phyloP scores from a whole-genome alignment of 2,113 vertebrate genomes.

The Xiphophorus maculatus region DNA sequence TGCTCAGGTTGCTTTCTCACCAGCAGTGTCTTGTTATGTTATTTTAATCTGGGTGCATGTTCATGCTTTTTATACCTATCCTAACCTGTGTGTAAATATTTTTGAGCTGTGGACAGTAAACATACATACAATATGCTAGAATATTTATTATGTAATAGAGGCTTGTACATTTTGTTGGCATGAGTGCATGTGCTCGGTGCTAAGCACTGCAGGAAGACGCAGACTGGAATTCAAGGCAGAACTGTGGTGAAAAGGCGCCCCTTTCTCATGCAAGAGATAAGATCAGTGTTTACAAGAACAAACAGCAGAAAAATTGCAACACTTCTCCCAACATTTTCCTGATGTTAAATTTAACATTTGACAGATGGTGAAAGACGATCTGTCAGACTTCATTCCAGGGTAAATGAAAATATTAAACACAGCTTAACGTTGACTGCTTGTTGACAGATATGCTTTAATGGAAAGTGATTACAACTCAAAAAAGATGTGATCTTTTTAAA shows the following conservation, averaged over 20 bases:
- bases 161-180: conserved; percentile 13
- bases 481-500: neutral
- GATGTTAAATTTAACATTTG: neutral
- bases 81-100: conserved; percentile 26
- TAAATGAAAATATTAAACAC: neutral
- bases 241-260: conserved; percentile 58
- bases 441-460: neutral
- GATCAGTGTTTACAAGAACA: conserved; percentile 71
- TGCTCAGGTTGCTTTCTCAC: too few relatives aligned
- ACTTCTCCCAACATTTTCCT: conserved; percentile 18
- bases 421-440: neutral
- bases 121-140: conserved; percentile 8
- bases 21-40: neutral
- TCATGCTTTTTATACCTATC: neutral
- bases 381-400: neutral
- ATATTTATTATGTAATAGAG: neutral
- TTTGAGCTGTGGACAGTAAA: conserved; percentile 8
- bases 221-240: conserved; percentile 65
- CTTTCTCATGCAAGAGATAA: conserved; percentile 69
- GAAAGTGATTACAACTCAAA: neutral
- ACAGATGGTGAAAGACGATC: conserved; percentile 2
- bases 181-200: conserved; percentile 32
- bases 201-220: conserved; percentile 60
- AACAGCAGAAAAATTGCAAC: conserved; percentile 53
- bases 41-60: neutral